These are phyloP conservation scores for Cygnus buccinator DNA, from an alignment of 2,113 vertebrate genomes.

Conservation along the genomic window DNA sequence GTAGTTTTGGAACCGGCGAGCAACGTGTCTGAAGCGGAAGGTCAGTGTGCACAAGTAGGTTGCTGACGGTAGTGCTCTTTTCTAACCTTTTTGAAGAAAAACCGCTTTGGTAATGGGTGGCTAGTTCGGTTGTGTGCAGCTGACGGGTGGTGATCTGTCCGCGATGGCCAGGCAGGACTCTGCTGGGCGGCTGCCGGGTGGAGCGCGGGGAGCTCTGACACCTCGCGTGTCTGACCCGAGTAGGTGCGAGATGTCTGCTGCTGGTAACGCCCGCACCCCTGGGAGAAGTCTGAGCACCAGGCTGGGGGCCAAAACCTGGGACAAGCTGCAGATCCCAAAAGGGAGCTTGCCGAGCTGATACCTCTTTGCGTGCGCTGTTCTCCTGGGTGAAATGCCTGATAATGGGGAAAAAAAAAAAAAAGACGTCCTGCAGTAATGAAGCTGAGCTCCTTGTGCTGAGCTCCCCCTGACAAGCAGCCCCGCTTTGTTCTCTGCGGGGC, in stretches of 20 bases:
- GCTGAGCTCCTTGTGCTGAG: background rate
- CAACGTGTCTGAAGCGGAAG: background rate
- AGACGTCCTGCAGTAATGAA: accelerated
- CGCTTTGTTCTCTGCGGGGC: too few species aligned
- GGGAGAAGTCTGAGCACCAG: background rate
- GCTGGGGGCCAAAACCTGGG: background rate
- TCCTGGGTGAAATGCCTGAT: too few species aligned
- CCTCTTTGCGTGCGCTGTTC: accelerated
- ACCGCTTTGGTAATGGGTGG: accelerated
- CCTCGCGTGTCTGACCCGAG: background rate
- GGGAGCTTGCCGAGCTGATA: accelerated
- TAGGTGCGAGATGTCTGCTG: accelerated
- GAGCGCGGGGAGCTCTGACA: background rate
- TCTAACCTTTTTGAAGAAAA: background rate
- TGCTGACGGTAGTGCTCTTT: accelerated
- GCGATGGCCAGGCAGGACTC: too few species aligned
- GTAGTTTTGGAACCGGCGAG: background rate
- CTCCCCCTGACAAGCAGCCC: too few species aligned
- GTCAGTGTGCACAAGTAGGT: accelerated
- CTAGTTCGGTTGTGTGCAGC: accelerated
- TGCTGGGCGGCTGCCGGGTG: accelerated
- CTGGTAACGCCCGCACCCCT: accelerated
- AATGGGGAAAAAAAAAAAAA: too few species aligned
- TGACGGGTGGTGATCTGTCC: background rate
- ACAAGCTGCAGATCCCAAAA: background rate